phyloP scores from a whole-genome alignment of 2,888 invertebrate species.

The Trichogramma dendrolimi region DNA sequence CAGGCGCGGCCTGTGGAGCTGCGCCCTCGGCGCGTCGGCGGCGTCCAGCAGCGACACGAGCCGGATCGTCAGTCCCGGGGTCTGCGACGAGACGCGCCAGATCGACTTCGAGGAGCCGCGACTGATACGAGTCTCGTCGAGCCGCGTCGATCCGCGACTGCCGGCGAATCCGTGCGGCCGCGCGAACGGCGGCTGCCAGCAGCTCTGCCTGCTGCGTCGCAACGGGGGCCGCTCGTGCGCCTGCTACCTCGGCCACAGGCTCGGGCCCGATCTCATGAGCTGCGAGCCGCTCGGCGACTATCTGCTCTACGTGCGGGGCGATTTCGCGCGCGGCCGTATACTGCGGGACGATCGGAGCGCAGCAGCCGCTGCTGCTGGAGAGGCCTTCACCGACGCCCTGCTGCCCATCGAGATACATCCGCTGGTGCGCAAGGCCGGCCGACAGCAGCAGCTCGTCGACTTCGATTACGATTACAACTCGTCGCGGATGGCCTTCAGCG shows the following conservation, averaged over 20 bases:
- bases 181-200: conserved; percentile 16
- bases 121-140: conserved; percentile 2
- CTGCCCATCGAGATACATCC: conserved; percentile 1
- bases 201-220: conserved; percentile 7
- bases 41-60: background rate
- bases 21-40: background rate
- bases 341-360: background rate
- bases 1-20: conserved; percentile 9
- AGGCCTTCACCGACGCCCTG: conserved; percentile 15
- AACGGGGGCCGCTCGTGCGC: conserved; percentile 3
- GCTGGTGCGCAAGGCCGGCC: no score
- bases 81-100: conserved; percentile 2
- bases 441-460: background rate
- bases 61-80: background rate
- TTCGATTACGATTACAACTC: conserved; percentile 18
- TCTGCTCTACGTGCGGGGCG: conserved; percentile 6
- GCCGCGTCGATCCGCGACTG: no score
- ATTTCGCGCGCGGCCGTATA: conserved; percentile 10
- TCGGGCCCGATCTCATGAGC: background rate
- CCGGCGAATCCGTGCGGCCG: conserved; percentile 12
- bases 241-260: conserved; percentile 13
- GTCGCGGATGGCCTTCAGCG: conserved; percentile 9
- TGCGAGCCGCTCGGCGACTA: conserved; percentile 12
- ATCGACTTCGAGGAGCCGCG: conserved; percentile 19
- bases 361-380: background rate